These are phyloP conservation scores for Solea senegalensis DNA, from an alignment of 2,113 vertebrate species.

Conservation along the genomic window DNA sequence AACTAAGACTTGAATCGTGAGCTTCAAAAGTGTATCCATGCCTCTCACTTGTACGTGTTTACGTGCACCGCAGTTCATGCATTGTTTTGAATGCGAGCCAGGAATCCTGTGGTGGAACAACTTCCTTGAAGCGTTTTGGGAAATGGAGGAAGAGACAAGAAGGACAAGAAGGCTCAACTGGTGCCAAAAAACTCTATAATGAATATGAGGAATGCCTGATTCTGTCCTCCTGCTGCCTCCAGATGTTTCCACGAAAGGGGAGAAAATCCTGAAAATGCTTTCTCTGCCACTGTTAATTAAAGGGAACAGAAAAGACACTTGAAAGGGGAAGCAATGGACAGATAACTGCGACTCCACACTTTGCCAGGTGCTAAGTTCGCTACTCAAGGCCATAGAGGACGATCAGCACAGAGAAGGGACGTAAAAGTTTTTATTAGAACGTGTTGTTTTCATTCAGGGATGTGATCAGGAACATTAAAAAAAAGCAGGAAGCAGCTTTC, in stretches of 20 bases:
- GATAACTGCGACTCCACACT: slow-evolving; percentile 26
- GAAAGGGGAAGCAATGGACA: slow-evolving; percentile 32
- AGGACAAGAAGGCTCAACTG: slow-evolving; percentile 51
- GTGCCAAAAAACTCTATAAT: slow-evolving; percentile 73
- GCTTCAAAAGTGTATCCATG: slow-evolving; percentile 35
- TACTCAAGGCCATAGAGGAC: slow-evolving; percentile 15
- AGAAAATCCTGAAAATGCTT: slow-evolving; percentile 29
- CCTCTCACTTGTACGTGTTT: slow-evolving; percentile 37
- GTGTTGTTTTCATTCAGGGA: slow-evolving; percentile 46
- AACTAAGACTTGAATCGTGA: slow-evolving; percentile 62
- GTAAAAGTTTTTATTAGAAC: slow-evolving; percentile 3
- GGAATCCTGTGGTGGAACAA: slow-evolving; percentile 33
- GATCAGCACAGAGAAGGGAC: slow-evolving; percentile 39
- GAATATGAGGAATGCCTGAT: slow-evolving; percentile 56
- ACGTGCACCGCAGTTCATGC: slow-evolving; percentile 38
- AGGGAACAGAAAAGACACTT: slow-evolving; percentile 39
- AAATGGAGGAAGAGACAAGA: slow-evolving; percentile 26
- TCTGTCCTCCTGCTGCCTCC: slow-evolving; percentile 63
- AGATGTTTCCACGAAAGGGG: slow-evolving; percentile 14
- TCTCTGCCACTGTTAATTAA: slow-evolving; percentile 23
- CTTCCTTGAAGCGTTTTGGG: slow-evolving; percentile 11
- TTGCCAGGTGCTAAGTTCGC: slow-evolving; percentile 59
- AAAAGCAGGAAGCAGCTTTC: slow-evolving; percentile 6
- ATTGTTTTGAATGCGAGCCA: slow-evolving; percentile 44
- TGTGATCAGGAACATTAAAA: slow-evolving; percentile 39